Evolutionary conservation across 2,113 vertebrate species (phyloP).

Genomic region (Eulemur rufifrons): DNA sequence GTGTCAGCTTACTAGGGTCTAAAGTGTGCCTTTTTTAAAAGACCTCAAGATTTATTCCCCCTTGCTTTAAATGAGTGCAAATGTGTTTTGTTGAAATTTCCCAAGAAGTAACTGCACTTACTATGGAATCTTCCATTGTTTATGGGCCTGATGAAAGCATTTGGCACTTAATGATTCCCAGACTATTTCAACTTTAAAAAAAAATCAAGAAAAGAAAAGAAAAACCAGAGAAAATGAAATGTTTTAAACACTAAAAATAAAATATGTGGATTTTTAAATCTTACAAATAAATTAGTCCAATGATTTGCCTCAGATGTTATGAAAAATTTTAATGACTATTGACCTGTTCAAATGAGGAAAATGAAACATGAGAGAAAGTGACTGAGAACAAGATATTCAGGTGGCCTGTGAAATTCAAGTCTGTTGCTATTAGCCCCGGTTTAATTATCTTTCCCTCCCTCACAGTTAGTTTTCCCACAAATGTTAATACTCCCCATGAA

Average conservation of each 20-base stretch:
- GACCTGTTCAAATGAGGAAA: slow-evolving; percentile 48
- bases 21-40: slow-evolving; percentile 69
- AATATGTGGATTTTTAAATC: slow-evolving; percentile 48
- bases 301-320: slow-evolving; percentile 48
- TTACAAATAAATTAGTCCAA: slow-evolving; percentile 61
- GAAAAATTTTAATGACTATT: neutral
- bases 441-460: slow-evolving; percentile 57
- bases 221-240: slow-evolving; percentile 51
- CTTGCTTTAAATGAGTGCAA: slow-evolving; percentile 80
- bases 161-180: slow-evolving; percentile 83
- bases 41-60: slow-evolving; percentile 79
- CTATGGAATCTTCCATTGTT: slow-evolving; percentile 78
- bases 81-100: slow-evolving; percentile 79
- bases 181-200: slow-evolving; percentile 64
- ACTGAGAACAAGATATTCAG: neutral
- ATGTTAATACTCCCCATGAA: slow-evolving; percentile 25
- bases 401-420: slow-evolving; percentile 48
- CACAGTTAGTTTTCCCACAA: slow-evolving; percentile 39
- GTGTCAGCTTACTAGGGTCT: slow-evolving; percentile 68
- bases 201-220: neutral
- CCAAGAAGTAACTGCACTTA: slow-evolving; percentile 77
- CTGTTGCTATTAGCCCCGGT: slow-evolving; percentile 24
- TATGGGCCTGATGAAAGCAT: slow-evolving; percentile 78
- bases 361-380: neutral
- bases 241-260: slow-evolving; percentile 68